Percentiles rank a stretch among this genome's conserved stretches.
Conservation (phyloP, 2,888 invertebrate genomes). For the Mimumesa dahlbomi region DNA sequence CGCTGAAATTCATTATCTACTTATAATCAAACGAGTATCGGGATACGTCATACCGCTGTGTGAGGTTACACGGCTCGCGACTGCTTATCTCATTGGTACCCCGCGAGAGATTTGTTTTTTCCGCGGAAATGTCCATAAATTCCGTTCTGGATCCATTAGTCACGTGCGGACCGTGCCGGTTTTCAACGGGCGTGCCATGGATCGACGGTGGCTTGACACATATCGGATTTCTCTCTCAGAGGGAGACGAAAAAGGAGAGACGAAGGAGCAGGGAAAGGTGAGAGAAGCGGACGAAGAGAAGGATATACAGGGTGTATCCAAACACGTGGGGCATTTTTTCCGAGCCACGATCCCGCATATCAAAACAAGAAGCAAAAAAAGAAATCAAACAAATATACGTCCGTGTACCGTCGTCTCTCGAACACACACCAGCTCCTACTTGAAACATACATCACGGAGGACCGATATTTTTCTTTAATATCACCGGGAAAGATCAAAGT, state of each 20-base stretch:
- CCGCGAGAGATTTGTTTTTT: conserved; percentile 7
- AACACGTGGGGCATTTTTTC: too few species aligned
- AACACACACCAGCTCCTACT: too few species aligned
- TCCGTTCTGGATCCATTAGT: conserved; percentile 15
- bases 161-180: conserved; percentile 26
- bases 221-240: conserved; percentile 25
- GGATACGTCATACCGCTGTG: not conserved
- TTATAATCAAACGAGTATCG: conserved; percentile 11
- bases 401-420: too few species aligned
- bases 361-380: too few species aligned
- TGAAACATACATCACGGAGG: too few species aligned
- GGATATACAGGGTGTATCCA: not conserved
- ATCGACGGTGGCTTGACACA: conserved; percentile 44
- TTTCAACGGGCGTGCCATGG: conserved; percentile 38
- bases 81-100: conserved; percentile 24
- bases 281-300: conserved; percentile 7
- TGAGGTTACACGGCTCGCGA: conserved; percentile 6
- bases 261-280: not conserved
- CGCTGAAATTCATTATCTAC: not conserved
- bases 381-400: too few species aligned
- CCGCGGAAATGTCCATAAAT: conserved; percentile 36
- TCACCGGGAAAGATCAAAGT: too few species aligned
- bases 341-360: too few species aligned
- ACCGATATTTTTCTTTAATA: too few species aligned
- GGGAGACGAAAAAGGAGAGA: conserved; percentile 21